Conservation (phyloP, 1,140 invertebrate species). For the Aphelenchoides besseyi region DNA sequence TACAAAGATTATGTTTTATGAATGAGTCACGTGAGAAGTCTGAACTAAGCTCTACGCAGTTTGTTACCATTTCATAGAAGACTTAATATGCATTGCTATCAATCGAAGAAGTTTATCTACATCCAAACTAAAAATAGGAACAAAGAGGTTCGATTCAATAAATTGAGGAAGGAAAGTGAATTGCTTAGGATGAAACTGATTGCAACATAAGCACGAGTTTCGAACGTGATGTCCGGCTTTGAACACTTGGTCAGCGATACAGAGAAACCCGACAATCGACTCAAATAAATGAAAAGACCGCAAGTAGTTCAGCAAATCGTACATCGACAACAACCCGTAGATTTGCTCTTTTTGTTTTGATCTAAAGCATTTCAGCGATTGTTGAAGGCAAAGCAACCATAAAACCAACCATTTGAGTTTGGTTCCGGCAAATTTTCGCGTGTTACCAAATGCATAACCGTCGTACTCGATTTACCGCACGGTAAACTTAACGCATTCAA, state of each 20-base stretch:
- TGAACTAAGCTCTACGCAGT: too few relatives aligned
- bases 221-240: neutral
- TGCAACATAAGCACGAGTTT: constrained; percentile 1
- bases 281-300: neutral
- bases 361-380: constrained; percentile 2
- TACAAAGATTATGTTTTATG: too few relatives aligned
- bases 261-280: neutral
- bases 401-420: constrained; percentile 82
- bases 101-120: constrained; percentile 6
- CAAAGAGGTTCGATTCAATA: neutral
- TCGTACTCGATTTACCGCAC: constrained; percentile 79
- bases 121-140: neutral
- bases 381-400: neutral
- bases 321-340: constrained; percentile 21
- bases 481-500: constrained; percentile 82
- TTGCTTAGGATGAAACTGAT: neutral
- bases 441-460: constrained; percentile 98
- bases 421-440: constrained; percentile 97
- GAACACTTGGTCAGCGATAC: constrained; percentile 3
- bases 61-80: too few relatives aligned
- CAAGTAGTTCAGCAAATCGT: constrained; percentile 17
- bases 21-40: too few relatives aligned
- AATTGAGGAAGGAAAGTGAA: constrained; percentile 13
- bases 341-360: neutral
- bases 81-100: neutral